Evolutionary conservation across 2,888 invertebrate species (phyloP).

Genomic region (Drosophila ochracea): DNA sequence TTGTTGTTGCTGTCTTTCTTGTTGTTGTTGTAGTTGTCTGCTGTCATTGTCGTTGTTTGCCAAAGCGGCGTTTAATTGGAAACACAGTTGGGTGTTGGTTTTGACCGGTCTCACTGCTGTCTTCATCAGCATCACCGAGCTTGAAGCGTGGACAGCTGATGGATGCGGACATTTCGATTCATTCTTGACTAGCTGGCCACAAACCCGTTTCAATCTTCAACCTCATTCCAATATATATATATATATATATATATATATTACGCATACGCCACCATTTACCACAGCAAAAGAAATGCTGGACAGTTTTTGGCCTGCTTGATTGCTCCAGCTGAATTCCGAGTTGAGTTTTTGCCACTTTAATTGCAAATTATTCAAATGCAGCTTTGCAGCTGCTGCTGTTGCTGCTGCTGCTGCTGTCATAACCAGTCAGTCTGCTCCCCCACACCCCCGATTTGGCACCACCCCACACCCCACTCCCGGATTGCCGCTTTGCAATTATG

Average conservation of each 20-base stretch:
- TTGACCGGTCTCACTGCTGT: conserved; percentile 70
- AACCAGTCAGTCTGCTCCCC: conserved; percentile 63
- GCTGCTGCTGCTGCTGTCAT: conserved; percentile 66
- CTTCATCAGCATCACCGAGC: conserved; percentile 54
- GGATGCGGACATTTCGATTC: conserved; percentile 72
- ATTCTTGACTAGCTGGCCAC: conserved; percentile 36
- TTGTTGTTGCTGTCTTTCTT: conserved; percentile 30
- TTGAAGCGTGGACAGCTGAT: conserved; percentile 74
- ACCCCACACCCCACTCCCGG: conserved; percentile 11
- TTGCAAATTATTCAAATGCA: conserved; percentile 79
- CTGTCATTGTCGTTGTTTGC: conserved; percentile 44
- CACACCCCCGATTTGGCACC: neutral
- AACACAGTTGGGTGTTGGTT: conserved; percentile 81
- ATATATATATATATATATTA: conserved; percentile 50
- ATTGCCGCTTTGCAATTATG: conserved; percentile 69
- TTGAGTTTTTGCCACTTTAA: conserved; percentile 59
- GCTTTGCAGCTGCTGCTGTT: conserved; percentile 44
- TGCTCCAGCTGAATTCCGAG: conserved; percentile 45
- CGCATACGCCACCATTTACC: conserved; percentile 69
- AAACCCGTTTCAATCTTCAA: conserved; percentile 61
- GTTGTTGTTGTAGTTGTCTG: conserved; percentile 29
- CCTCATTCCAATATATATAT: conserved; percentile 35
- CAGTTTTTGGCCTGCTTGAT: conserved; percentile 36
- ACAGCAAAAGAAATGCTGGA: conserved; percentile 50
- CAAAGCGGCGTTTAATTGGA: conserved; percentile 76